These are phyloP conservation scores for Lerema accius DNA, from an alignment of 1,140 invertebrate genomes.

Conservation along the genomic window DNA sequence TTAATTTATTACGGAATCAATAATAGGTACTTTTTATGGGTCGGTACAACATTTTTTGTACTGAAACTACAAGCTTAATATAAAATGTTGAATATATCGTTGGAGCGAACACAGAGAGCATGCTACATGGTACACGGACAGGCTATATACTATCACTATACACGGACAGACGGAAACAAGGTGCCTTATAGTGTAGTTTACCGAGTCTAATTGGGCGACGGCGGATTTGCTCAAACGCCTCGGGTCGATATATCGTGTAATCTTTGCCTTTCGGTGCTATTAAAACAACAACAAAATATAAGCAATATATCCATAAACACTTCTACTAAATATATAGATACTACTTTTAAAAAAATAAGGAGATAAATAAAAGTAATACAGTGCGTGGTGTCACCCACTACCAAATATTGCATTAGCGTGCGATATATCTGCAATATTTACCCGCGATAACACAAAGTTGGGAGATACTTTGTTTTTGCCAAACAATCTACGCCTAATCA, in stretches of 20 bases:
- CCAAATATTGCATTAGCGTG: constrained; percentile 57
- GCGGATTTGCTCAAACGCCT: constrained; percentile 73
- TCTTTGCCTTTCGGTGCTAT: constrained; percentile 78
- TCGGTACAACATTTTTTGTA: too few relatives aligned
- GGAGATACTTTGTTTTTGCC: constrained; percentile 78
- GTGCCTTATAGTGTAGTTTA: constrained; percentile 64
- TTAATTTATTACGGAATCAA: too few relatives aligned
- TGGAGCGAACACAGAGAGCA: constrained; percentile 28
- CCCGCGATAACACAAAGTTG: constrained; percentile 62
- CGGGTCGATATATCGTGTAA: constrained; percentile 75
- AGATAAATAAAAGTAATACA: constrained; percentile 20
- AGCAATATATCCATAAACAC: constrained; percentile 20
- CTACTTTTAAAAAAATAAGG: constrained; percentile 12
- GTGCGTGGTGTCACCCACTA: constrained; percentile 20
- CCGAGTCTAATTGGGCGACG: constrained; percentile 69
- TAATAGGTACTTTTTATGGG: too few relatives aligned
- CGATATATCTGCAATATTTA: constrained; percentile 69
- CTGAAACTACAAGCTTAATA: neutral
- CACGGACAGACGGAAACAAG: constrained; percentile 49
- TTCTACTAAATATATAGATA: constrained; percentile 3
- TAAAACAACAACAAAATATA: constrained; percentile 56
- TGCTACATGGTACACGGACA: constrained; percentile 25
- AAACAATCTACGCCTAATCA: constrained; percentile 78
- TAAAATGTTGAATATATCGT: too few relatives aligned
- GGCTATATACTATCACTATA: constrained; percentile 30